These are phyloP conservation scores for Scaptomyza parva DNA, from an alignment of 2,888 invertebrate species.

Conservation along the genomic window DNA sequence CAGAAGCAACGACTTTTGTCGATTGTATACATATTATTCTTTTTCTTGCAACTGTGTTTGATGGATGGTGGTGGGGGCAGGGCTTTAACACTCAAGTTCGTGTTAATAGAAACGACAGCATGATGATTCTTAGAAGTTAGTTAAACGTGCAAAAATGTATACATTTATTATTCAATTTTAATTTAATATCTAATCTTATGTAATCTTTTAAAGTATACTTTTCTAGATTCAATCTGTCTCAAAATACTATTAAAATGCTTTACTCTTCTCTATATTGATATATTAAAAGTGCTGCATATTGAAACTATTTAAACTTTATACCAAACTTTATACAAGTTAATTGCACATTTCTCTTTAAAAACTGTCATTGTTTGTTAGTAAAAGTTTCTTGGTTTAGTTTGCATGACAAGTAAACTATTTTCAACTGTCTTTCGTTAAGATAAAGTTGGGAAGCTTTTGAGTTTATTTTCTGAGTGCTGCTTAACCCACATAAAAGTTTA, in stretches of 20 bases:
- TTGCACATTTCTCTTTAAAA: background rate
- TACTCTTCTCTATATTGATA: too few species aligned
- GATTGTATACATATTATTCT: conserved; percentile 39
- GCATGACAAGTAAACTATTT: conserved; percentile 3
- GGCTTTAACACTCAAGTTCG: conserved; percentile 36
- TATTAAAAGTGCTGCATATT: too few species aligned
- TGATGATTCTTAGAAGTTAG: background rate
- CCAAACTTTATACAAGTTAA: too few species aligned
- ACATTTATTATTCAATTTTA: too few species aligned
- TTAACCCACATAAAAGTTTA: conserved; percentile 42
- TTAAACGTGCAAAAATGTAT: too few species aligned
- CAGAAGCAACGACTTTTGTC: conserved; percentile 33
- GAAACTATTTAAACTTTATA: background rate
- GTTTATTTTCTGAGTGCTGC: conserved; percentile 14
- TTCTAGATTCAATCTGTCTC: too few species aligned
- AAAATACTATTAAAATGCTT: too few species aligned
- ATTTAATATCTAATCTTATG: too few species aligned
- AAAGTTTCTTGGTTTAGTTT: conserved; percentile 6
- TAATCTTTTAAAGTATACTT: too few species aligned
- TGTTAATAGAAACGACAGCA: conserved; percentile 27
- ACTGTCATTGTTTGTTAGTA: background rate
- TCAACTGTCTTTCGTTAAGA: background rate
- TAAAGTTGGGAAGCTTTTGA: conserved; percentile 14
- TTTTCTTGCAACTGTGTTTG: background rate
- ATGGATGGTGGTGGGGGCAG: background rate